Base-by-base conservation (phyloP, 2,113 vertebrate species). In the Mustela lutreola region DNA sequence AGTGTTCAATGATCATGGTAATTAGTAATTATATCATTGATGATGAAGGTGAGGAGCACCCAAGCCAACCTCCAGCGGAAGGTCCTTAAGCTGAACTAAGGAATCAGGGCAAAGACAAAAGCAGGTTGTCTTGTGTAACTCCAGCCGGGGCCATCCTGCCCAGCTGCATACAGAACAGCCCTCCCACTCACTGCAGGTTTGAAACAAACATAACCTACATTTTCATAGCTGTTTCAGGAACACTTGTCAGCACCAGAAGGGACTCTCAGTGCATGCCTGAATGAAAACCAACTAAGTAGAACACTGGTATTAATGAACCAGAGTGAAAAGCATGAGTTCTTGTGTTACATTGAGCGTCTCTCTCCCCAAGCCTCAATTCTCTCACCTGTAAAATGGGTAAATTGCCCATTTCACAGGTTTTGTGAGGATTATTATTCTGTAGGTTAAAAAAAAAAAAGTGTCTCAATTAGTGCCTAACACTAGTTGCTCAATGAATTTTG, bases 231-330 rank as follows among this genome's bases (percentile, higher is more conserved):
- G 81, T 62, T 94, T 58, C 11, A 39, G 63, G 53, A 91, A 73
- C 15, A 50, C 28, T 73, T n/a, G 11, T 2, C 14, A 45, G 71
- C 16, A 86, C 7, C 7, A 4, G 42, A 84, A 36, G 36, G 88
- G 42, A 22, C 28, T 19, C n/a, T 90, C n/a, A 6, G 7, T 63
- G 22, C 50, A 88, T 33, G n/a, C 19, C 28, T 63, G 21, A 60
- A 76, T 67, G 67, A 67, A 95, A 93, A 79, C 33, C 60, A 79
- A 58, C 24, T 56, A 78, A 88, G 73, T 67, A 53, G 82, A 95
- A 71, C 22, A 18, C 42, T 21, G 42, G 15, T 39, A 53, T 67
- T 71, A 67, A 83, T 12, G 42, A 95, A 63, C 21, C 80, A 19
- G 56, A 95, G 63, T 56, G 36, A 95, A 92, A 88, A 62, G 33